These are phyloP conservation scores for Eledona agricola DNA, from an alignment of 2,888 invertebrate genomes.

Conservation along the genomic window DNA sequence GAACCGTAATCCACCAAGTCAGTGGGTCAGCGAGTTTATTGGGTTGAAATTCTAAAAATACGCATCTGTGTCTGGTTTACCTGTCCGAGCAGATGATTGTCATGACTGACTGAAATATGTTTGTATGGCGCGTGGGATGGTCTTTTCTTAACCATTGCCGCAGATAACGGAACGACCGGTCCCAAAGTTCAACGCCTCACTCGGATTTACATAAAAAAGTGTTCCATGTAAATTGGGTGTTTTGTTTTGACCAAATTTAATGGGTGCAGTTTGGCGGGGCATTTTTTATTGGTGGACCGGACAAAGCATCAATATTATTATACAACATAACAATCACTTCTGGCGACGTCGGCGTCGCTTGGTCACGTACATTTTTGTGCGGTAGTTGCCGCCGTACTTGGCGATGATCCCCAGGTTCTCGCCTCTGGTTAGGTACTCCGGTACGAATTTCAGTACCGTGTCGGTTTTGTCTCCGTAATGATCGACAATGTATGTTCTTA, in stretches of 20 bases:
- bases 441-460: conserved; percentile 33
- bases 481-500: conserved; percentile 42
- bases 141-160: conserved; percentile 10
- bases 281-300: conserved; percentile 15
- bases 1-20: conserved; percentile 13
- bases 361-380: conserved; percentile 36
- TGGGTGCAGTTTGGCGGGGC: too few species aligned
- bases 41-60: conserved; percentile 16
- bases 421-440: conserved; percentile 42
- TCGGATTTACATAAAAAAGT: conserved; percentile 28
- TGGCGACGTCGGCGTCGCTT: conserved; percentile 35
- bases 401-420: conserved; percentile 44
- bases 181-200: conserved; percentile 29
- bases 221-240: conserved; percentile 19
- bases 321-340: too few species aligned
- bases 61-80: too few species aligned
- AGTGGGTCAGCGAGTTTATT: conserved; percentile 29
- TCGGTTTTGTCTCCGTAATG: conserved; percentile 36
- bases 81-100: too few species aligned
- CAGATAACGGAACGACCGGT: conserved; percentile 31
- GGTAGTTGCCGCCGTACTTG: conserved; percentile 38
- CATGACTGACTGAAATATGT: conserved; percentile 19
- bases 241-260: too few species aligned
- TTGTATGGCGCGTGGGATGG: conserved; percentile 19
- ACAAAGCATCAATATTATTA: too few species aligned